Evolutionary conservation across 1,140 invertebrate species (phyloP).

Genomic region (Eueides isabella): DNA sequence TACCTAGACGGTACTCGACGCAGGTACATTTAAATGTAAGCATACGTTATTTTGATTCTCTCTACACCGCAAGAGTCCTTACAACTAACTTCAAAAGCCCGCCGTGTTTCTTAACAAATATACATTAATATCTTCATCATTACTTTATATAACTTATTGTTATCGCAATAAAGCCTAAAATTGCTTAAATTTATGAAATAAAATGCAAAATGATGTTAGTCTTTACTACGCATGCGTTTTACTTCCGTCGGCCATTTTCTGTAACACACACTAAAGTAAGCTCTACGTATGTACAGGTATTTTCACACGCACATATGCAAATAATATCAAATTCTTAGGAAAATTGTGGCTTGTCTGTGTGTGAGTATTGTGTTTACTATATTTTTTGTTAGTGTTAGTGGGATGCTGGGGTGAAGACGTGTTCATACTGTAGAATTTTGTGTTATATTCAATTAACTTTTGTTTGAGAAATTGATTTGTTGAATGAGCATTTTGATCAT

Average conservation of each 20-base stretch:
- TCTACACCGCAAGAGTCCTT: constrained; percentile 32
- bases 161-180: constrained; percentile 18
- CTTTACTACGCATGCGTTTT: constrained; percentile 31
- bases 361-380: constrained; percentile 28
- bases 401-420: constrained; percentile 35
- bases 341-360: constrained; percentile 28
- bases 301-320: constrained; percentile 30
- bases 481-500: no score
- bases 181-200: neutral
- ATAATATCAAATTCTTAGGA: constrained; percentile 40
- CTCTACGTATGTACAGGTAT: constrained; percentile 19
- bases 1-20: neutral
- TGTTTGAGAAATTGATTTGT: neutral
- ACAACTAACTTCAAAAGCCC: constrained; percentile 41
- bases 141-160: neutral
- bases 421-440: constrained; percentile 35
- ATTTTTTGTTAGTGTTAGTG: constrained; percentile 26
- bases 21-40: constrained; percentile 20
- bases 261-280: constrained; percentile 25
- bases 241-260: constrained; percentile 38
- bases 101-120: constrained; percentile 32
- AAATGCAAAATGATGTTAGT: constrained; percentile 2
- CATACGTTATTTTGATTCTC: constrained; percentile 35
- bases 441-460: constrained; percentile 29
- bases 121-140: neutral